A percentile compares a stretch with the other conserved stretches of the same genome.
phyloP scores from a whole-genome alignment of 1,140 invertebrate species.

The Megalonaias nervosa region DNA sequence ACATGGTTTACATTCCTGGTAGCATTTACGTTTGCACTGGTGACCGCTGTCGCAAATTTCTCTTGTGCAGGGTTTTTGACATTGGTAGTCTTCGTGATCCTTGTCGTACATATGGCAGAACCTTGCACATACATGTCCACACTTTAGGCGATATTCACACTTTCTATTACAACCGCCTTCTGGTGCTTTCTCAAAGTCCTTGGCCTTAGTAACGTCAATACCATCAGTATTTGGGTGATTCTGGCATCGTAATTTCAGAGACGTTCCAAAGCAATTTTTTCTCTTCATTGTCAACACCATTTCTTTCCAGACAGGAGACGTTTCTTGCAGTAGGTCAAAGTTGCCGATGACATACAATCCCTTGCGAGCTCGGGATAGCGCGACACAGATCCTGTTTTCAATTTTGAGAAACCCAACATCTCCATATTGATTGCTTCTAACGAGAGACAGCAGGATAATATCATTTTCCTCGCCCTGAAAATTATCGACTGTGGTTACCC shows the following conservation, averaged over 20 bases:
- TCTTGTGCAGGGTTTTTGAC: conserved; percentile 62
- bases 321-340: conserved; percentile 74
- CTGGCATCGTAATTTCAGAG: conserved; percentile 69
- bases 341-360: conserved; percentile 82
- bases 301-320: conserved; percentile 69
- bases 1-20: conserved; percentile 55
- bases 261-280: conserved; percentile 40
- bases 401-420: conserved; percentile 84
- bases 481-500: conserved; percentile 83
- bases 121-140: conserved; percentile 67
- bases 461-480: conserved; percentile 85
- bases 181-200: conserved; percentile 68
- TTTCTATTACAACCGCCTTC: conserved; percentile 70
- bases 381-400: conserved; percentile 87
- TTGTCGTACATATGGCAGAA: conserved; percentile 62
- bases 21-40: conserved; percentile 51
- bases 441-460: conserved; percentile 87
- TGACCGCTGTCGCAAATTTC: conserved; percentile 45
- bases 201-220: conserved; percentile 34
- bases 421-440: conserved; percentile 78
- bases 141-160: conserved; percentile 63
- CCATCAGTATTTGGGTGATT: conserved; percentile 68
- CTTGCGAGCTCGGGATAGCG: conserved; percentile 84
- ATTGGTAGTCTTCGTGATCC: conserved; percentile 62
- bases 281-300: conserved; percentile 53